Evolutionary conservation across 2,113 vertebrate species (phyloP).

Genomic region (Ageneiosus marmoratus): DNA sequence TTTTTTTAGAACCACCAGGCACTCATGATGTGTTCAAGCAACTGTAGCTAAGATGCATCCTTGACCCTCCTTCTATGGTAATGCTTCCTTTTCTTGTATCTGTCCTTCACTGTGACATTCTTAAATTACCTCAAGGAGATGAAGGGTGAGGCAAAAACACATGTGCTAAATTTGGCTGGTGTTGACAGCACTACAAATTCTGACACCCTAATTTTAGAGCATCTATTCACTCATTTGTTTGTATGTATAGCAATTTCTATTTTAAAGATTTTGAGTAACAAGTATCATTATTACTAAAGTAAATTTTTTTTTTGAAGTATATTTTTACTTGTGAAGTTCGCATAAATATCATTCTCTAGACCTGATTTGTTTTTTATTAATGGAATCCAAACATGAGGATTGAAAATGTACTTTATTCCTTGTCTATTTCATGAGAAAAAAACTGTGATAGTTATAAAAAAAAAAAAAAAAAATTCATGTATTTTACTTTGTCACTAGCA

Average conservation of each 20-base stretch:
- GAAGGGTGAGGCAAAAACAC: slow-evolving; percentile 4
- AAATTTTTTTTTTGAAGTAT: too few species aligned
- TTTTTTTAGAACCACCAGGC: background rate
- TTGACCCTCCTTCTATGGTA: background rate
- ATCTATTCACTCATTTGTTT: slow-evolving; percentile 16
- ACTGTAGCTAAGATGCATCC: background rate
- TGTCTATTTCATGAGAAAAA: background rate
- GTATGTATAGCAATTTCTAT: slow-evolving; percentile 11
- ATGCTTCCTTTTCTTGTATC: slow-evolving; percentile 7
- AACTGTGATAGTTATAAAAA: background rate
- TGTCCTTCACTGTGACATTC: slow-evolving; percentile 41
- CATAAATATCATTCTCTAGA: background rate
- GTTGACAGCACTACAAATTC: slow-evolving; percentile 19
- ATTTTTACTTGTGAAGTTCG: slow-evolving; percentile 12
- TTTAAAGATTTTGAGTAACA: slow-evolving; percentile 11
- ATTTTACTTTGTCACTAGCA: background rate
- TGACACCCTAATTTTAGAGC: slow-evolving; percentile 39
- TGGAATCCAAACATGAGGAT: background rate
- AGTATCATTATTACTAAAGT: slow-evolving; percentile 5
- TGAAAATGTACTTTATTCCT: background rate
- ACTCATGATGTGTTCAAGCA: background rate
- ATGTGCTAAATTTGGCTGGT: slow-evolving; percentile 41
- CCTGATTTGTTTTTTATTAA: slow-evolving; percentile 19
- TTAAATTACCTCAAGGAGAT: slow-evolving; percentile 46
- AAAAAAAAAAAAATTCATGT: background rate